These are phyloP conservation scores for Drosophila flavopinicola DNA, from an alignment of 2,888 invertebrate species.

Conservation along the genomic window DNA sequence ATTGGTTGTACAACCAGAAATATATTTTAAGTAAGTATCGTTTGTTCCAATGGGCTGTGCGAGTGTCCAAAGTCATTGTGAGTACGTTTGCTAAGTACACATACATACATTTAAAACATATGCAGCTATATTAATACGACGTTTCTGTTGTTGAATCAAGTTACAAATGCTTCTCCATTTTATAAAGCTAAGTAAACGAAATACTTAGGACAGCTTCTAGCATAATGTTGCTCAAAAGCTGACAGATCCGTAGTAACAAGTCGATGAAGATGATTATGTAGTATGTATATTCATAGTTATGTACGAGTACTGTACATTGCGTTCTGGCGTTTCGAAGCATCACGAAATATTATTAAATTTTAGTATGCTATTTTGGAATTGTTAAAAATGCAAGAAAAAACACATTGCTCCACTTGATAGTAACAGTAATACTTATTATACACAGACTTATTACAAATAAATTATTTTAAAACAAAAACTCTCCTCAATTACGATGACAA, in stretches of 20 bases:
- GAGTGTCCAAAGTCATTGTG: constrained; percentile 62
- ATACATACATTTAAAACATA: constrained; percentile 11
- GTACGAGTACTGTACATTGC: constrained; percentile 20
- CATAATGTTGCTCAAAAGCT: constrained; percentile 11
- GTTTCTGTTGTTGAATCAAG: constrained; percentile 8
- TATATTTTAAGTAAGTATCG: constrained; percentile 15
- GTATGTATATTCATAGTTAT: constrained; percentile 20
- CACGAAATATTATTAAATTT: constrained; percentile 29
- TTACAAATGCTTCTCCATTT: constrained; percentile 3
- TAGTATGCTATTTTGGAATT: constrained; percentile 30
- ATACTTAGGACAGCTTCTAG: constrained; percentile 3
- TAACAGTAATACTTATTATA: constrained; percentile 79
- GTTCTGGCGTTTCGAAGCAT: constrained; percentile 29
- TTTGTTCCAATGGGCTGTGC: constrained; percentile 72
- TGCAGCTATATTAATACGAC: constrained; percentile 8
- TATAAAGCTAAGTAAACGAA: constrained; percentile 17
- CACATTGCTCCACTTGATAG: constrained; percentile 64
- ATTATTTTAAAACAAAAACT: constrained; percentile 73
- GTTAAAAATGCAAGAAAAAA: constrained; percentile 37
- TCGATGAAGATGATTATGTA: constrained; percentile 12
- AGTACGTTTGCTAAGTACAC: constrained; percentile 39
- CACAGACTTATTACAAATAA: constrained; percentile 79
- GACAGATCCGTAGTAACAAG: constrained; percentile 10
- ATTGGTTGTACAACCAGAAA: constrained; percentile 16
- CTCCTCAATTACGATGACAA: constrained; percentile 20